Evolutionary conservation across 2,888 invertebrate genomes (phyloP).

Genomic region (Andrena haemorrhoa): DNA sequence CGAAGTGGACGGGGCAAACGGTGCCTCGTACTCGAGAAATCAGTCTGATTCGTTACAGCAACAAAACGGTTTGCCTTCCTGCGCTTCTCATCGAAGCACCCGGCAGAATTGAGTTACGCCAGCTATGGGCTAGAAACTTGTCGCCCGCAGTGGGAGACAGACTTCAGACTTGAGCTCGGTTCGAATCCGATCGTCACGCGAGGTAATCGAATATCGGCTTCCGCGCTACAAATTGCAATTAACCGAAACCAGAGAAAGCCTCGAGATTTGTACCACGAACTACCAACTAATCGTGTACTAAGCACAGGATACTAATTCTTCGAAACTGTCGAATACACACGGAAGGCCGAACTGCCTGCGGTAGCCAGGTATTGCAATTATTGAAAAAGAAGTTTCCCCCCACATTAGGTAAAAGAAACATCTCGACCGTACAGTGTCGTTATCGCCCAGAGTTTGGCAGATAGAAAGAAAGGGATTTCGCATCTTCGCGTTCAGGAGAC

Average conservation of each 20-base stretch:
- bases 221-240: not conserved
- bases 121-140: not conserved
- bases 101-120: not conserved
- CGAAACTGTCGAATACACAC: too few relatives aligned
- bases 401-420: too few relatives aligned
- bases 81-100: not conserved
- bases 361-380: too few relatives aligned
- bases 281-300: not conserved
- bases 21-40: conserved; percentile 44
- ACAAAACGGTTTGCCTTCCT: too few relatives aligned
- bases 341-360: too few relatives aligned
- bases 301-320: too few relatives aligned
- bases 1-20: not conserved
- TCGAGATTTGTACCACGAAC: not conserved
- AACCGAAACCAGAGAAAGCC: not conserved
- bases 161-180: not conserved
- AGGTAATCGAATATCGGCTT: conserved; percentile 4
- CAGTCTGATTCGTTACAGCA: not conserved
- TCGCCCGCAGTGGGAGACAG: not conserved
- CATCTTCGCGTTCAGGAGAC: not conserved
- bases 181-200: not conserved
- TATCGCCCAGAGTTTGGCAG: too few relatives aligned
- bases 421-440: too few relatives aligned
- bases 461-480: not conserved
- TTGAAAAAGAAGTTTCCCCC: too few relatives aligned